A percentile compares a stretch with the other conserved stretches of the same genome.
phyloP scores from a whole-genome alignment of 2,797 vertebrate genomes.

The Luscinia megarhynchos region DNA sequence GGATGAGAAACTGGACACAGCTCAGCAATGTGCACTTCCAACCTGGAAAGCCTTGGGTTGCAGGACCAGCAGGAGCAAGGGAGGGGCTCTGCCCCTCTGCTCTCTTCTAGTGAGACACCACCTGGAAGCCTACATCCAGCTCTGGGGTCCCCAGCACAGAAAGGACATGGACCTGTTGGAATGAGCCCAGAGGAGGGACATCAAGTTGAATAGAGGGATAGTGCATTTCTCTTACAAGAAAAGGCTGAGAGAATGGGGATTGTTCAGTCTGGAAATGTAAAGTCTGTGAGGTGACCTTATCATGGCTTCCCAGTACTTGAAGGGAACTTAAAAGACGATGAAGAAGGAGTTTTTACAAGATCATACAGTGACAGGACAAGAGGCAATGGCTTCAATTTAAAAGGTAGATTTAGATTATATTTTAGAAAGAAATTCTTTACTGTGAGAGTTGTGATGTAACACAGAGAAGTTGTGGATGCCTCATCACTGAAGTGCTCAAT shows the following conservation, averaged over 20 bases:
- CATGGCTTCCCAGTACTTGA: accelerated
- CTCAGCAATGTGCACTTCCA: not conserved
- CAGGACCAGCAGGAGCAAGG: not conserved
- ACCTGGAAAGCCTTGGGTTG: not conserved
- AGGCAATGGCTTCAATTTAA: not conserved
- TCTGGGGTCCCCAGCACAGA: not conserved
- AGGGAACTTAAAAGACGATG: not conserved
- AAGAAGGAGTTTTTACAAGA: not conserved
- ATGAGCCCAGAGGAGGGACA: not conserved
- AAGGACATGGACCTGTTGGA: not conserved
- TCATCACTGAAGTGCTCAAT: too few species aligned
- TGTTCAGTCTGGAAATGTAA: not conserved
- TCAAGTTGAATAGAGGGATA: not conserved
- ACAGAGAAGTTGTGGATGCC: not conserved
- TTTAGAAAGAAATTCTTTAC: not conserved
- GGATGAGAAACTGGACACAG: not conserved
- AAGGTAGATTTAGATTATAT: not conserved
- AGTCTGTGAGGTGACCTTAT: not conserved
- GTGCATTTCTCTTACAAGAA: not conserved
- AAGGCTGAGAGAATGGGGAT: not conserved
- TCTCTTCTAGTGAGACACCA: not conserved
- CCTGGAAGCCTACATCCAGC: not conserved
- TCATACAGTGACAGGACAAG: not conserved
- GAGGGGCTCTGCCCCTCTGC: not conserved
- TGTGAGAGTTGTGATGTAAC: not conserved